Base-by-base conservation (phyloP, 2,888 invertebrate genomes). In the Cabera pusaria region DNA sequence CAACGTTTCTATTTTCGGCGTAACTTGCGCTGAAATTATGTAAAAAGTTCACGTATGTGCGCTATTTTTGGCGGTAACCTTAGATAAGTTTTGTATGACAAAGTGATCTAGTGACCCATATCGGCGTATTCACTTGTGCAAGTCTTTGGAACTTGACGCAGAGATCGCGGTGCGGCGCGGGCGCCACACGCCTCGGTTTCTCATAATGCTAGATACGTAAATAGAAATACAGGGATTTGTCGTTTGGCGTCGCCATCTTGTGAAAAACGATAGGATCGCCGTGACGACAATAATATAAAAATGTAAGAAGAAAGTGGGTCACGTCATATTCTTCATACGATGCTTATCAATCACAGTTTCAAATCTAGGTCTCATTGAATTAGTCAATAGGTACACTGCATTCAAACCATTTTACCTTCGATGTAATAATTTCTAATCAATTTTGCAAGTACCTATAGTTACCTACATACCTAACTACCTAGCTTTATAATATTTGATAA, bases 11-110 rank as follows among this genome's bases (percentile, higher is more conserved):
- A 90, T 90, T 90, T 88, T 84, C 76, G 78, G 80, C 71, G 74
- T 72, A 80, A 83, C 87, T 84, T 86, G 87, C 84, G 87, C 83
- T 86, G 85, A 89, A 89, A 89, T 89, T 89, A 89, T 89, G 89
- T 90, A 89, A 89, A 90, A 89, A 87, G 83, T 84, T 79, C 81
- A 74, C 79, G 80, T 82, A 82, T 81, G 79, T 75, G 76, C 66
- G 73, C 85, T 87, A 87, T 88, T 88, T 87, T 79, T 72, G 81
- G 84, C 75, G 58, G 73, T 84, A 87, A 81, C 86, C 82, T 84
- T 80, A 83, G 77, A 65, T 62, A 74, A 70, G 70, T 74, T 75
- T 65, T 72, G 60, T 69, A 68, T 71, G 72, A 74, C 76, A 75
- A 72, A 77, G 70, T 70, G 75, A 71, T 73, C 75, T 56, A 72